Evolutionary conservation across 2,888 invertebrate species (phyloP).

Genomic region (Eumerus sabulonum): DNA sequence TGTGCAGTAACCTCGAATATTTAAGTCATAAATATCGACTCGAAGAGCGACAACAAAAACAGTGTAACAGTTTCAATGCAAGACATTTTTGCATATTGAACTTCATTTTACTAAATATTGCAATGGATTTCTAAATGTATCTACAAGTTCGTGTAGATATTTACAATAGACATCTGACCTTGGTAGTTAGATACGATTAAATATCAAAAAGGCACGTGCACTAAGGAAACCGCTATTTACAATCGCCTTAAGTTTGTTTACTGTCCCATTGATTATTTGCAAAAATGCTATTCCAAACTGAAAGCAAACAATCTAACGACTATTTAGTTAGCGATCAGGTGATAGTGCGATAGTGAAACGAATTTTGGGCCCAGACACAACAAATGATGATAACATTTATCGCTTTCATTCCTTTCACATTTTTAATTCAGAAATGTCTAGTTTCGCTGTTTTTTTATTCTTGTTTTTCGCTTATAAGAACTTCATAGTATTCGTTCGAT

Average conservation of each 20-base stretch:
- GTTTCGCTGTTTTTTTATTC: not conserved
- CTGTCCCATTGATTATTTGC: too few species aligned
- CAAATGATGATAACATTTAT: conserved; percentile 46
- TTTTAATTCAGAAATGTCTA: conserved; percentile 4
- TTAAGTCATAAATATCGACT: too few species aligned
- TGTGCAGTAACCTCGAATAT: too few species aligned
- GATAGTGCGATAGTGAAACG: not conserved
- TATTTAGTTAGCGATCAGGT: conserved; percentile 19
- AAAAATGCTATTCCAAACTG: too few species aligned
- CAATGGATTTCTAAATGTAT: too few species aligned
- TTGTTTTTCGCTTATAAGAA: conserved; percentile 2
- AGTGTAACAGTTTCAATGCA: too few species aligned
- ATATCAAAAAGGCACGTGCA: conserved; percentile 23
- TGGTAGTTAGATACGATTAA: not conserved
- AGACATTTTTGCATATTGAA: too few species aligned
- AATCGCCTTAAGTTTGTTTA: not conserved
- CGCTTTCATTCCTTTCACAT: conserved; percentile 9
- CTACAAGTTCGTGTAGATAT: too few species aligned
- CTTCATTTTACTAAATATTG: too few species aligned
- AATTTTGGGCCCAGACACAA: conserved; percentile 41
- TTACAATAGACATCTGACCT: not conserved
- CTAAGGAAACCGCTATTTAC: not conserved
- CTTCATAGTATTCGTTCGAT: not conserved
- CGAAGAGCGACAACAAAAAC: too few species aligned
- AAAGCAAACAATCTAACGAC: conserved; percentile 2